phyloP scores from a whole-genome alignment of 2,113 vertebrate species.

The Arvicanthis niloticus region DNA sequence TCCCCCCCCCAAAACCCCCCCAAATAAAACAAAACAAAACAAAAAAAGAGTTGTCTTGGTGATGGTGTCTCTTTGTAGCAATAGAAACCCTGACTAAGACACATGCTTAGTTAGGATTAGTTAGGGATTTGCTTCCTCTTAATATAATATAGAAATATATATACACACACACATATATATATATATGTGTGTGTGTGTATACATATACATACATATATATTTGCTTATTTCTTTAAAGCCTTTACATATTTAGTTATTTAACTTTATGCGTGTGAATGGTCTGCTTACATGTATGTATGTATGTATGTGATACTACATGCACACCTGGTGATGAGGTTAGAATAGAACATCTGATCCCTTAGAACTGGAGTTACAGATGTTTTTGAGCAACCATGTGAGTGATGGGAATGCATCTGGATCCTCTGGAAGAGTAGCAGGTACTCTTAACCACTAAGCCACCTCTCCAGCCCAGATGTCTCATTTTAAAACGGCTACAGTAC shows the following conservation, averaged over 20 bases:
- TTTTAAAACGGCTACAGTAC: background rate
- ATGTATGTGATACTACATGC: background rate
- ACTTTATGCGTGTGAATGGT: background rate
- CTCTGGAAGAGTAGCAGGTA: background rate
- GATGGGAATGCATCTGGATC: background rate
- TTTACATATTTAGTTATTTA: background rate
- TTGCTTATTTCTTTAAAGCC: background rate
- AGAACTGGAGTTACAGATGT: background rate
- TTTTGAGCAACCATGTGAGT: background rate
- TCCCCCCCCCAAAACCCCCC: too few species aligned
- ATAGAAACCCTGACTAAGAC: background rate
- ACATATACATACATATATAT: background rate
- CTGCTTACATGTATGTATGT: background rate
- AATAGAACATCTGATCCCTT: background rate
- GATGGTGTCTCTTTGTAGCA: background rate
- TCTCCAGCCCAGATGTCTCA: background rate
- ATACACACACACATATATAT: background rate
- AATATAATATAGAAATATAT: background rate
- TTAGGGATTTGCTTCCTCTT: slow-evolving; percentile 13
- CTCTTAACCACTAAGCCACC: background rate
- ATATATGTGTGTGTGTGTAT: too few species aligned
- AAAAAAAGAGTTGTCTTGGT: background rate
- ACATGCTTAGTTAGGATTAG: too few species aligned
- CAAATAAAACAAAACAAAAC: too few species aligned
- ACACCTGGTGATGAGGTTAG: background rate